Conservation (phyloP, 2,113 vertebrate species). For the Neodon shergylaensis region DNA sequence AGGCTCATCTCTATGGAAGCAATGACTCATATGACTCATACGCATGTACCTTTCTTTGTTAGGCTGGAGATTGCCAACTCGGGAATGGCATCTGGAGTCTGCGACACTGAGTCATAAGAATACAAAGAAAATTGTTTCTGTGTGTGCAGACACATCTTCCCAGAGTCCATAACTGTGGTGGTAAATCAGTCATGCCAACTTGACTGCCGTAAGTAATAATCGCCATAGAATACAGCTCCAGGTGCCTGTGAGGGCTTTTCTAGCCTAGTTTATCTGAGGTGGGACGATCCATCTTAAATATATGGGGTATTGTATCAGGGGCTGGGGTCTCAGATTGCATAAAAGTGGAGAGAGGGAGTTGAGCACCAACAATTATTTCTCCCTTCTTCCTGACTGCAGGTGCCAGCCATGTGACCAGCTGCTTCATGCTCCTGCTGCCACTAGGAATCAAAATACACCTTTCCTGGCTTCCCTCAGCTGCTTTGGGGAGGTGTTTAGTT, state of each 20-base stretch:
- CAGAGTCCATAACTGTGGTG: accelerated
- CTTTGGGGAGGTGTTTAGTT: neutral
- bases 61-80: neutral
- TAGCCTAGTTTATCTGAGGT: neutral
- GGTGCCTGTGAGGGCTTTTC: neutral
- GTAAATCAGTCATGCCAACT: too few relatives aligned
- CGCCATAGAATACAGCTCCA: neutral
- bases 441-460: neutral
- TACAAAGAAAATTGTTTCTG: neutral
- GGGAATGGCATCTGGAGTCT: neutral
- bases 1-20: neutral
- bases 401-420: neutral
- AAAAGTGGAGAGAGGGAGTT: too few relatives aligned
- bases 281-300: neutral
- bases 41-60: neutral
- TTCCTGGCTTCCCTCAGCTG: neutral
- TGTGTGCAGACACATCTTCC: neutral
- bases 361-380: neutral
- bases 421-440: neutral
- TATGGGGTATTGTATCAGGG: neutral
- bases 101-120: neutral
- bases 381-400: neutral
- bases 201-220: neutral
- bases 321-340: neutral
- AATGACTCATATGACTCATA: neutral